phyloP scores from a whole-genome alignment of 2,888 invertebrate genomes.

The Operophtera brumata region DNA sequence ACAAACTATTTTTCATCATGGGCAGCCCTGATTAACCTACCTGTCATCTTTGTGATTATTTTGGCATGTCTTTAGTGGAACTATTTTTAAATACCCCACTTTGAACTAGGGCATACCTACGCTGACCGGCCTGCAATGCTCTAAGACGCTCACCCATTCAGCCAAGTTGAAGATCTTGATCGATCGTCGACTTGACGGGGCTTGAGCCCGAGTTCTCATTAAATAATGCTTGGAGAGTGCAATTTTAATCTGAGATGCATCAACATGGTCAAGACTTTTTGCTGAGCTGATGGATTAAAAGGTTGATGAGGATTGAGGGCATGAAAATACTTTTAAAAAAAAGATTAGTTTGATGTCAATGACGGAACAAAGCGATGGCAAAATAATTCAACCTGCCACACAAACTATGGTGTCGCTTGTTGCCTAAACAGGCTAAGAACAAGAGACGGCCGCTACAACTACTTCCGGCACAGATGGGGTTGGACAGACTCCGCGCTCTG shows the following conservation, averaged over 20 bases:
- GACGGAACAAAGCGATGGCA: too few relatives aligned
- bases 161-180: slow-evolving; percentile 27
- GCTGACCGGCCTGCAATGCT: too few relatives aligned
- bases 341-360: too few relatives aligned
- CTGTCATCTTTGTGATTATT: slow-evolving; percentile 26
- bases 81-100: slow-evolving; percentile 30
- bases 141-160: too few relatives aligned
- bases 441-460: too few relatives aligned
- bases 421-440: too few relatives aligned
- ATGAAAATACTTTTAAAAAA: too few relatives aligned
- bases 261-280: slow-evolving; percentile 3
- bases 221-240: slow-evolving; percentile 10
- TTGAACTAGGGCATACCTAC: slow-evolving; percentile 30
- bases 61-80: slow-evolving; percentile 22
- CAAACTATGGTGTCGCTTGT: too few relatives aligned
- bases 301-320: background rate
- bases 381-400: too few relatives aligned
- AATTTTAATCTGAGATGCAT: slow-evolving; percentile 17
- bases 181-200: slow-evolving; percentile 9
- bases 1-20: background rate
- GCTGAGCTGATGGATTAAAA: background rate
- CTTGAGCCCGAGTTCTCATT: slow-evolving; percentile 9
- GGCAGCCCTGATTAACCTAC: slow-evolving; percentile 18
- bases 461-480: too few relatives aligned
- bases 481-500: too few relatives aligned